Percentiles rank a stretch among this genome's conserved stretches.
These are phyloP conservation scores for Myotis brandtii DNA, from an alignment of 2,113 vertebrate genomes.

Conservation along the genomic window DNA sequence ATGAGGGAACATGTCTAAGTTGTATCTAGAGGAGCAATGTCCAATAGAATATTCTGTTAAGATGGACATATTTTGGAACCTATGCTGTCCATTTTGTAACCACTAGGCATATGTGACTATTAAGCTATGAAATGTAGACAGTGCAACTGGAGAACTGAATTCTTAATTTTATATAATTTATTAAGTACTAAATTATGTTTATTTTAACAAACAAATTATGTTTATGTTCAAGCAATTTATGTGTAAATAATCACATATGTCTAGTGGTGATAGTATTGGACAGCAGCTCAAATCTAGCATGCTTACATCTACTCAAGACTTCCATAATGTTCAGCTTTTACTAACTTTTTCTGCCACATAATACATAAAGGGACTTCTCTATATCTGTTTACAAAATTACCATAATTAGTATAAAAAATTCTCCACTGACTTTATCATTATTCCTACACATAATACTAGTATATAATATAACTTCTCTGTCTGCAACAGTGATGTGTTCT, in stretches of 20 bases:
- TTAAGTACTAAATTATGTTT: neutral
- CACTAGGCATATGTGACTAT: neutral
- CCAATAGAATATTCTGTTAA: neutral
- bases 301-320: neutral
- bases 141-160: neutral
- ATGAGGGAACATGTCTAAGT: neutral
- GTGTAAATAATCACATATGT: neutral
- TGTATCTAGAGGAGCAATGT: neutral
- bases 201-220: neutral
- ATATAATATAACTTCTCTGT: neutral
- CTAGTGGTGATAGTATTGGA: neutral
- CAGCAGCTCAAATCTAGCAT: neutral
- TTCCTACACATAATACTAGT: neutral
- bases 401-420: neutral
- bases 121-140: neutral
- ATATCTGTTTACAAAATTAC: neutral
- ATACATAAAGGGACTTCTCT: neutral
- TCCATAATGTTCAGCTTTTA: neutral
- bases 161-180: neutral
- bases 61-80: neutral
- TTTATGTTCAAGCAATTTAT: neutral
- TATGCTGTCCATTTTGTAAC: neutral
- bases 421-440: neutral
- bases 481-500: neutral
- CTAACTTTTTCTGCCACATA: neutral